phyloP scores from a whole-genome alignment of 2,113 vertebrate genomes.

The Chionodraco myersi region DNA sequence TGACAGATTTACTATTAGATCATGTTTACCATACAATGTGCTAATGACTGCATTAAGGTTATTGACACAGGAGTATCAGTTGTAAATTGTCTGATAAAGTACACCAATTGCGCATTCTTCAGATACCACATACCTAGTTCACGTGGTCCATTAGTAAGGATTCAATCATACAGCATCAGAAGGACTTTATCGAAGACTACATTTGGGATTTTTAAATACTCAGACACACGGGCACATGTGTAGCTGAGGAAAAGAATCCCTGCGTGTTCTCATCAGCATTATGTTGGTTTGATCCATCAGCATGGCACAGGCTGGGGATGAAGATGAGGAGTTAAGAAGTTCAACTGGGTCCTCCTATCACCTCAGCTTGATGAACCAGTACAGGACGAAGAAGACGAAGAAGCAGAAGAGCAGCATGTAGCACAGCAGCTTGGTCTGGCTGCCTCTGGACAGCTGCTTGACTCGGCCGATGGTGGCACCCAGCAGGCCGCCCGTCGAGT shows the following conservation, averaged over 20 bases:
- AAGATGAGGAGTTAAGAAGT: conserved; percentile 19
- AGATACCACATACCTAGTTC: neutral
- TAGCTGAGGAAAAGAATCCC: neutral
- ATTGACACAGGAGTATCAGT: neutral
- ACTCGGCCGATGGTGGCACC: conserved; percentile 93
- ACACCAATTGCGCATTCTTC: neutral
- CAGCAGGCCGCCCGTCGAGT: conserved; percentile 93
- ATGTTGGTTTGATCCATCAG: conserved; percentile 11
- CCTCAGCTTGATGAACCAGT: conserved; percentile 93
- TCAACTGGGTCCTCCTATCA: conserved; percentile 62
- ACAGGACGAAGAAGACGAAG: conserved; percentile 96
- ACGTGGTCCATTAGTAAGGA: neutral
- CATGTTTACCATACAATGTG: neutral
- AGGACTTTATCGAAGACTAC: neutral
- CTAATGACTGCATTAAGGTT: neutral
- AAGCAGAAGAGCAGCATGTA: conserved; percentile 96
- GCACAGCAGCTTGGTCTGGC: conserved; percentile 93
- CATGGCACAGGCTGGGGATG: conserved; percentile 38
- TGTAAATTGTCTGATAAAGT: neutral
- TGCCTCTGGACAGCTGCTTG: conserved; percentile 93
- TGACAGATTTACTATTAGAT: neutral
- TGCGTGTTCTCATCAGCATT: conserved; percentile 15
- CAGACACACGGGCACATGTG: neutral
- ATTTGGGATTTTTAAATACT: neutral
- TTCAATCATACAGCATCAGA: neutral